phyloP scores from a whole-genome alignment of 2,888 invertebrate species.

The Catocala nupta region DNA sequence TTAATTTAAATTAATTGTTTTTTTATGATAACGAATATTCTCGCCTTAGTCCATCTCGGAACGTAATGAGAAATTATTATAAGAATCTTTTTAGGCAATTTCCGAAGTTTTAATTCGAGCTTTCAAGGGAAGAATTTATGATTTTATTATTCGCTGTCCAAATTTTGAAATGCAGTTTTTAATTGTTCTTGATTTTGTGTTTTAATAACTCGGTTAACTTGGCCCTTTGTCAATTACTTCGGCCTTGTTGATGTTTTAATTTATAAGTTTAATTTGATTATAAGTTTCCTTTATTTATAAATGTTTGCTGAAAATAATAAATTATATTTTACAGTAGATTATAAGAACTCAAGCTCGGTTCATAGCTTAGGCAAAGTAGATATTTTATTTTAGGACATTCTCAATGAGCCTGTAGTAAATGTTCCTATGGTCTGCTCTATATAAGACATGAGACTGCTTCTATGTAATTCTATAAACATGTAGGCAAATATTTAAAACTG shows the following conservation, averaged over 20 bases:
- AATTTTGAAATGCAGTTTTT: conserved; percentile 22
- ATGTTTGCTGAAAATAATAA: background rate
- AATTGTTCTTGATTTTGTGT: conserved; percentile 14
- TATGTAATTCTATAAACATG: too few relatives aligned
- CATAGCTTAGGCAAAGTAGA: too few relatives aligned
- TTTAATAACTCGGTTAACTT: conserved; percentile 16
- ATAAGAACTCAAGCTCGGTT: too few relatives aligned
- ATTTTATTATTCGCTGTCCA: conserved; percentile 44
- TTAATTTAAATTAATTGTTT: conserved; percentile 62
- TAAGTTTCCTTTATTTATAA: background rate
- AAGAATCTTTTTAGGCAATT: conserved; percentile 55
- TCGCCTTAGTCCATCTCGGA: conserved; percentile 34
- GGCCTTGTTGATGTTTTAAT: conserved; percentile 8
- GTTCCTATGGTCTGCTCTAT: too few relatives aligned
- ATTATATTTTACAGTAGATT: too few relatives aligned
- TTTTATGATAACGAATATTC: conserved; percentile 58
- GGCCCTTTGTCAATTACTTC: conserved; percentile 3
- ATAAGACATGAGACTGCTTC: too few relatives aligned
- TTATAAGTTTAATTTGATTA: conserved; percentile 3
- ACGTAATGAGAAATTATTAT: conserved; percentile 62
- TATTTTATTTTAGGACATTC: too few relatives aligned
- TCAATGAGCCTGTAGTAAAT: too few relatives aligned
- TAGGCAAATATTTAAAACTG: too few relatives aligned
- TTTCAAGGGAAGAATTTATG: conserved; percentile 50
- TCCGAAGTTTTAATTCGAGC: conserved; percentile 58